A percentile compares a stretch with the other conserved stretches of the same genome.
Evolutionary conservation across 1,140 invertebrate genomes (phyloP).

Genomic region (Oryzaephilus surinamensis): DNA sequence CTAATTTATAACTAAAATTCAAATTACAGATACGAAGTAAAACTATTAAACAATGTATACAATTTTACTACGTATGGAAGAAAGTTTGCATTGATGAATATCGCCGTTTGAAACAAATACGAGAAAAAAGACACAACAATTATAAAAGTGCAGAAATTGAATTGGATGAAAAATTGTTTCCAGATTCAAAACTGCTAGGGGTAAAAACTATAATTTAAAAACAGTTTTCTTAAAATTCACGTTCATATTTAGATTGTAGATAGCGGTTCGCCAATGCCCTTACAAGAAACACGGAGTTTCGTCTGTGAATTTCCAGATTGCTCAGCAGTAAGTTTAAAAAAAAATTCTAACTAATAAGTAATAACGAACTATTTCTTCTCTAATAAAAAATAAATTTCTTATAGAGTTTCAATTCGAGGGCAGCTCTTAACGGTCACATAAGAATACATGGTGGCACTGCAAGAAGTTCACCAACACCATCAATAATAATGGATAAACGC

Average conservation of each 20-base stretch:
- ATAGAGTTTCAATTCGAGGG: slow-evolving; percentile 65
- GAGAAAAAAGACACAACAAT: slow-evolving; percentile 21
- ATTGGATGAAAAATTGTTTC: slow-evolving; percentile 30
- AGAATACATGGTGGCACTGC: slow-evolving; percentile 49
- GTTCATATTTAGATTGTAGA: slow-evolving; percentile 29
- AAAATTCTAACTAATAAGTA: neutral
- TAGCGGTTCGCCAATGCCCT: slow-evolving; percentile 31
- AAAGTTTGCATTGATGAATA: slow-evolving; percentile 85
- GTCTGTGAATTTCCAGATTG: slow-evolving; percentile 56
- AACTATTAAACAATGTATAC: slow-evolving; percentile 85
- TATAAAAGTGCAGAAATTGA: slow-evolving; percentile 19
- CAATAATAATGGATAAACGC: slow-evolving; percentile 33
- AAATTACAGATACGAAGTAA: slow-evolving; percentile 67
- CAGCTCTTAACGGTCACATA: slow-evolving; percentile 66
- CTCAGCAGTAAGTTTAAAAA: slow-evolving; percentile 46
- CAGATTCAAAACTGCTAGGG: slow-evolving; percentile 32
- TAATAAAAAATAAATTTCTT: too few species aligned
- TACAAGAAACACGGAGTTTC: slow-evolving; percentile 31
- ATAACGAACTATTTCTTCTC: neutral
- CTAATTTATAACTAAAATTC: slow-evolving; percentile 9
- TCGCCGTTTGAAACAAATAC: slow-evolving; percentile 44
- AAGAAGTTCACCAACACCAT: slow-evolving; percentile 44
- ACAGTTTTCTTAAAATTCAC: slow-evolving; percentile 1
- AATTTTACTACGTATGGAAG: slow-evolving; percentile 99
- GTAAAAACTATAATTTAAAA: slow-evolving; percentile 19